Evolutionary conservation across 2,113 vertebrate genomes (phyloP).

Genomic region (Corapipo altera): DNA sequence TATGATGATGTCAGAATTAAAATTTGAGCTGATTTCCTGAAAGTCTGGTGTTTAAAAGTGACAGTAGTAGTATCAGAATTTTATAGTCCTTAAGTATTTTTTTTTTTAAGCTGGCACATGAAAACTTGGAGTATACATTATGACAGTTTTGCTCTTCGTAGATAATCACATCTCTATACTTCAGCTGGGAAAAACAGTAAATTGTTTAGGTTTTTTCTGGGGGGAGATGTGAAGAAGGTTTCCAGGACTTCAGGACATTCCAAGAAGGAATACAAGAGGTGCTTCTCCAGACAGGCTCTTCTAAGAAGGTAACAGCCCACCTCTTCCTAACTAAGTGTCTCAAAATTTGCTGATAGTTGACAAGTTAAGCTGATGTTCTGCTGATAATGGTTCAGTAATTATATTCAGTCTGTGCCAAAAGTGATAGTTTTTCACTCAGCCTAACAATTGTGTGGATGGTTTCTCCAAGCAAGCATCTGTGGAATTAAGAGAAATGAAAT

Average conservation of each 20-base stretch:
- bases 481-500: constrained; percentile 5
- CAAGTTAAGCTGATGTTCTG: background rate
- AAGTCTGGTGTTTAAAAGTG: background rate
- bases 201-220: background rate
- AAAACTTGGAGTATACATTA: background rate
- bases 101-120: background rate
- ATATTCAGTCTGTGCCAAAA: background rate
- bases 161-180: background rate
- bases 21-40: background rate
- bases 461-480: background rate
- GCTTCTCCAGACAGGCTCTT: background rate
- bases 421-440: background rate
- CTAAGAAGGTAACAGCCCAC: background rate
- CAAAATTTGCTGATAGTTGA: background rate
- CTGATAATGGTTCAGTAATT: background rate
- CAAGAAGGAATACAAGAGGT: background rate
- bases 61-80: background rate
- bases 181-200: background rate
- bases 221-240: background rate
- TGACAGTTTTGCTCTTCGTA: background rate
- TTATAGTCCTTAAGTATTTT: background rate
- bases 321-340: background rate
- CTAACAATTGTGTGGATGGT: background rate
- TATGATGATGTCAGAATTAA: background rate
- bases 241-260: background rate